Base-by-base conservation (phyloP, 2,113 vertebrate species). In the Tychaedon coryphoeus region DNA sequence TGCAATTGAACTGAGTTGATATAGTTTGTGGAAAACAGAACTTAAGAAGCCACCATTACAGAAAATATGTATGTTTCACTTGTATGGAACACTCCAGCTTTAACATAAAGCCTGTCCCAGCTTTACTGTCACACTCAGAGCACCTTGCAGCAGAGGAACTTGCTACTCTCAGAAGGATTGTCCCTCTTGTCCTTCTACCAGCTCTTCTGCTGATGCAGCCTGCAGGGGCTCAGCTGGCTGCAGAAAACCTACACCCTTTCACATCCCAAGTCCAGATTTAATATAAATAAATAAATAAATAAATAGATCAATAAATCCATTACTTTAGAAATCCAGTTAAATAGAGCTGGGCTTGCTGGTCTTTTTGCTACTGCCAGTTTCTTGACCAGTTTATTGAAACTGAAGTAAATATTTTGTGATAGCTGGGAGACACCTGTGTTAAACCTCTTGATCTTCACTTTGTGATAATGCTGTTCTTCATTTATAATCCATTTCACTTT, bases 381-480 rank as follows among this genome's bases (percentile, higher is more conserved):
- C 80, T 84, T 92, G 24, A 9, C 15, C n/a, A 51, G 4, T 40
- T 53, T 70, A 45, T 5, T 40, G 25, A 57, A 88, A 72, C 3
- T 12, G 14, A 54, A 82, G n/a, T 28, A 78, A 79, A 69, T 53
- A 62, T 17, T 77, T 74, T 36, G 28, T 69, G 25, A 22, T 45
- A 69, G 8, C 40, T 19, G 28, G 15, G 23, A 58, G 5, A 66
- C 0, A 79, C 4, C 8, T 78, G 14, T 33, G n/a, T 75, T 48
- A 76, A 93, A 76, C 7, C 2, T 47, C 36, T 75, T 45, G 12
- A 54, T 79, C 18, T 61, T 86, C 15, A 54, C 16, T 58, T 40
- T 47, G 19, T 15, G 6, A 33, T 29, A 60, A 23, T 0, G 1
- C 1, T 50, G 8, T 58, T 71, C 25, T 45, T 65, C 5, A 8